phyloP scores from a whole-genome alignment of 2,888 invertebrate genomes.

The Acleris cristana region DNA sequence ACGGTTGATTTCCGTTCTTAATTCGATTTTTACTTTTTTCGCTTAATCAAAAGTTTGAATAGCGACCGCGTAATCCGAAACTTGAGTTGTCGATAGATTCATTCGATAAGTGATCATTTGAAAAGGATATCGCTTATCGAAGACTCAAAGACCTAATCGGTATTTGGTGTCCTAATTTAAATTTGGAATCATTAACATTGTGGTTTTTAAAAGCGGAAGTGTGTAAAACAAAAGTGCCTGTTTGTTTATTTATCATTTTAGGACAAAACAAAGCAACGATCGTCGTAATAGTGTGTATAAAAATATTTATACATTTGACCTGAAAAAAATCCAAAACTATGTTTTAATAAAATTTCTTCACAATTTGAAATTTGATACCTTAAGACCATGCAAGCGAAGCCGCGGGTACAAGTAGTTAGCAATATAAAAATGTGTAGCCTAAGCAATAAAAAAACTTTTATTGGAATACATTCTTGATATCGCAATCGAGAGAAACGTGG shows the following conservation, averaged over 20 bases:
- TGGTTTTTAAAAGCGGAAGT: background rate
- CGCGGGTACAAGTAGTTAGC: too few species aligned
- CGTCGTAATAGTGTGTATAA: too few species aligned
- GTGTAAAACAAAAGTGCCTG: too few species aligned
- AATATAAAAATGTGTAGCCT: background rate
- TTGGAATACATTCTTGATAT: conserved; percentile 28
- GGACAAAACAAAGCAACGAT: too few species aligned
- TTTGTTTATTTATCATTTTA: too few species aligned
- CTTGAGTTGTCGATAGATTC: conserved; percentile 78
- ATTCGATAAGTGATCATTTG: conserved; percentile 82
- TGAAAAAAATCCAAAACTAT: too few species aligned
- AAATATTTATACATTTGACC: too few species aligned
- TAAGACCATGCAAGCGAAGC: too few species aligned
- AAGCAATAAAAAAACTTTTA: conserved; percentile 15
- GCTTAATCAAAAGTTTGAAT: conserved; percentile 55
- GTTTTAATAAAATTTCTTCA: too few species aligned
- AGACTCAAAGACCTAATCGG: conserved; percentile 70
- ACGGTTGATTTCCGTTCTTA: conserved; percentile 83
- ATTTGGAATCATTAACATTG: background rate
- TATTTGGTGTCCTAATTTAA: conserved; percentile 43
- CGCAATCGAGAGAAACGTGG: conserved; percentile 26
- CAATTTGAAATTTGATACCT: too few species aligned
- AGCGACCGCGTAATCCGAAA: conserved; percentile 66
- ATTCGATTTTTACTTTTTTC: conserved; percentile 74
- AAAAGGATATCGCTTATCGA: conserved; percentile 80